Conservation (phyloP, 2,113 vertebrate species). For the Rhea pennata region DNA sequence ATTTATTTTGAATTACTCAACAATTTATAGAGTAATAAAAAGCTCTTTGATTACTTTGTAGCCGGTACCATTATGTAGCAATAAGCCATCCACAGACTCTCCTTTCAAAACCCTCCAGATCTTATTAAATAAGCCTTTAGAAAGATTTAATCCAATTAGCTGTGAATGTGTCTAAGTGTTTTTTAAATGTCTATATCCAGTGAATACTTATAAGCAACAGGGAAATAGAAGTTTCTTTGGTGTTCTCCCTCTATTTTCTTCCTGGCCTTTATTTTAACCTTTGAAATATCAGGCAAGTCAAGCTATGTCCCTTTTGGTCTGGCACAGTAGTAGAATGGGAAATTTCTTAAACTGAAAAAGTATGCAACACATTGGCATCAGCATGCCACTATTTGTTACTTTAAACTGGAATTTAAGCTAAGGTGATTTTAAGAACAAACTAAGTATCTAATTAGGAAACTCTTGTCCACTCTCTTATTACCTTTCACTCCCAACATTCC, state of each 20-base stretch:
- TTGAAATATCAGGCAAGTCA: neutral
- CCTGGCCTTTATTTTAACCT: neutral
- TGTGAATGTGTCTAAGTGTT: neutral
- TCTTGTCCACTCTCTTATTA: fast-evolving
- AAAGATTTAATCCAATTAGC: neutral
- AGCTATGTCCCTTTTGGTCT: fast-evolving
- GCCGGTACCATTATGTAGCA: neutral
- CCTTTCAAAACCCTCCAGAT: neutral
- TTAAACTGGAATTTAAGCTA: fast-evolving
- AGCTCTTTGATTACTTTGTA: neutral
- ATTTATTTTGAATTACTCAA: neutral
- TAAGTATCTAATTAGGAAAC: fast-evolving
- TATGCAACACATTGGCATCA: fast-evolving
- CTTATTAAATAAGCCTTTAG: neutral
- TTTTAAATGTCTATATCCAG: neutral
- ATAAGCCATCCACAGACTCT: neutral
- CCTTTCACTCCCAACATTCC: fast-evolving
- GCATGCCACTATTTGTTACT: fast-evolving
- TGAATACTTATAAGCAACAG: neutral
- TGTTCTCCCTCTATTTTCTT: neutral
- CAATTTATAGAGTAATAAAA: neutral
- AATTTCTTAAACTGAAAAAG: neutral
- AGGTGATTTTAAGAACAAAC: fast-evolving
- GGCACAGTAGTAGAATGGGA: neutral
- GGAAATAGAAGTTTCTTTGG: neutral